Percentiles rank a stretch among this genome's conserved stretches.
Evolutionary conservation across 2,797 vertebrate species (phyloP).

Genomic region (Protonibea diacanthus): DNA sequence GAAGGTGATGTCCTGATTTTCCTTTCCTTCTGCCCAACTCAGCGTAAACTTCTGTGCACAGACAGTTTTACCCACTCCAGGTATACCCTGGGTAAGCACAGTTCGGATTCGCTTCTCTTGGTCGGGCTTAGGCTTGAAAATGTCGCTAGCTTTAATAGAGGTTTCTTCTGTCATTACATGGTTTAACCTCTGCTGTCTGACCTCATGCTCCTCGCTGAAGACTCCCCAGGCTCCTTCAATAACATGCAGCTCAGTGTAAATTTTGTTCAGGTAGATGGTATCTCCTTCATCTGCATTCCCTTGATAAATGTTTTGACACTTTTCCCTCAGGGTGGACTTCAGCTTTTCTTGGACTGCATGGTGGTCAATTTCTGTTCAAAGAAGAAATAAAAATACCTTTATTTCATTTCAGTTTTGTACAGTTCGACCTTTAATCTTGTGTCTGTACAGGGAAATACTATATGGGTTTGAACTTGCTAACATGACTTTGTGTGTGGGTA

Average conservation of each 20-base stretch:
- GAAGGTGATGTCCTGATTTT: conserved; percentile 53
- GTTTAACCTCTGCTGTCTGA: conserved; percentile 38
- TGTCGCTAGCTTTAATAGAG: conserved; percentile 14
- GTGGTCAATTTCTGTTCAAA: conserved; percentile 31
- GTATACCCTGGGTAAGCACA: conserved; percentile 60
- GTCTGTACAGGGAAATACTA: background rate
- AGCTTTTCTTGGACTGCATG: conserved; percentile 29
- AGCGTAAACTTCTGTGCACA: conserved; percentile 54
- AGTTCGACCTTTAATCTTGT: background rate
- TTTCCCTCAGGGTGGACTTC: conserved; percentile 41
- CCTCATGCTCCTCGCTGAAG: conserved; percentile 38
- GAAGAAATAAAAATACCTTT: background rate
- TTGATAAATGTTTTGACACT: conserved; percentile 54
- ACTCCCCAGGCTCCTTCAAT: conserved; percentile 50
- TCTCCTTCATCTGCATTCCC: conserved; percentile 56
- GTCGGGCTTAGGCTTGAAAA: conserved; percentile 43
- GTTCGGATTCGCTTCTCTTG: conserved; percentile 46
- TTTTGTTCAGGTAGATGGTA: conserved; percentile 49
- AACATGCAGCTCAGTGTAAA: conserved; percentile 60
- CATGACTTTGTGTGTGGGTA: background rate
- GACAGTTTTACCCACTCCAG: conserved; percentile 67
- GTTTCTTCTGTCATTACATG: conserved; percentile 8
- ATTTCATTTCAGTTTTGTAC: background rate
- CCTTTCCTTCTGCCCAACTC: conserved; percentile 63
- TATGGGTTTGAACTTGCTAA: conserved; percentile 5